phyloP scores from a whole-genome alignment of 2,888 invertebrate genomes.

The Subacronicta megacephala region DNA sequence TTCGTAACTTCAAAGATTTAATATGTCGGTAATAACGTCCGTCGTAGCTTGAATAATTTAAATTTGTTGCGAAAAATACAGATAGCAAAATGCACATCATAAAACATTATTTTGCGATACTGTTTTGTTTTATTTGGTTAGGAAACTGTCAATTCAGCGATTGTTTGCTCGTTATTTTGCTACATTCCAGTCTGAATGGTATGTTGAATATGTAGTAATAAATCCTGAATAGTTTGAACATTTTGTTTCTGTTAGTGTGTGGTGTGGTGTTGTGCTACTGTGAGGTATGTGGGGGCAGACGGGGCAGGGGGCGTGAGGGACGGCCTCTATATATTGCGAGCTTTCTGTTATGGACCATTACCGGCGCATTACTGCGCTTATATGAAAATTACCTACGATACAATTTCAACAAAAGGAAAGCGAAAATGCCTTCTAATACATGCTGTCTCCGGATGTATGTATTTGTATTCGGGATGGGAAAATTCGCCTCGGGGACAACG shows the following conservation, averaged over 20 bases:
- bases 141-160: constrained; percentile 60
- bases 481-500: constrained; percentile 35
- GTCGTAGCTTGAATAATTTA: constrained; percentile 18
- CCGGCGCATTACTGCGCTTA: constrained; percentile 77
- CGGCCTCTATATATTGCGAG: constrained; percentile 72
- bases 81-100: constrained; percentile 47
- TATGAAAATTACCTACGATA: constrained; percentile 78
- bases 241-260: constrained; percentile 71
- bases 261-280: constrained; percentile 47
- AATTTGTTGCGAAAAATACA: constrained; percentile 30
- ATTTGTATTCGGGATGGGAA: constrained; percentile 38
- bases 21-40: constrained; percentile 36
- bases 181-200: constrained; percentile 62
- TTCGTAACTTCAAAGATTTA: constrained; percentile 51
- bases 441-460: constrained; percentile 54
- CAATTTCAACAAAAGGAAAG: constrained; percentile 71
- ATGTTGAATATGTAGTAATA: constrained; percentile 70
- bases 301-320: constrained; percentile 35
- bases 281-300: constrained; percentile 44
- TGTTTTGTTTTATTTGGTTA: constrained; percentile 60
- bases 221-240: constrained; percentile 72
- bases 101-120: constrained; percentile 60
- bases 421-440: constrained; percentile 58
- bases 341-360: constrained; percentile 82
- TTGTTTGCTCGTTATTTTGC: constrained; percentile 64